A percentile compares a stretch with the other conserved stretches of the same genome.
Conservation (phyloP, 2,113 vertebrate species). For the Emydocephalus ijimae region DNA sequence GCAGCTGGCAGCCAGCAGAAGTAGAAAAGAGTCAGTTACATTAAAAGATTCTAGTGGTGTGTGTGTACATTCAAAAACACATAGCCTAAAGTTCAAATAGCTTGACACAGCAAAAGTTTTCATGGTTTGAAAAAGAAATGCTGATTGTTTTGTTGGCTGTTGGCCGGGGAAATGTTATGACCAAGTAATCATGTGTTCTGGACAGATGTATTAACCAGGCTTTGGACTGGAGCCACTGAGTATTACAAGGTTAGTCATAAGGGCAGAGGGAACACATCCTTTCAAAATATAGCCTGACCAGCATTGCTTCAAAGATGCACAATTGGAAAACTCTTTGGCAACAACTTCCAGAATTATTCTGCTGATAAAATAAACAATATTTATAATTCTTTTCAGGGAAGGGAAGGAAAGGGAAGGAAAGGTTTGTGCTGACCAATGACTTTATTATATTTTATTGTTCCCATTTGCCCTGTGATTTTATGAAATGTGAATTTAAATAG, state of each 20-base stretch:
- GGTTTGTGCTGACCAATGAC: background rate
- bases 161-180: constrained; percentile 86
- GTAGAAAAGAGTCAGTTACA: constrained; percentile 51
- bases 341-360: constrained; percentile 73
- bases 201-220: constrained; percentile 95
- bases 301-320: constrained; percentile 70
- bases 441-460: background rate
- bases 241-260: constrained; percentile 84
- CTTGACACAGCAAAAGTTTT: constrained; percentile 84
- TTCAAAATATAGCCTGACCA: constrained; percentile 77
- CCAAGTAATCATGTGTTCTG: constrained; percentile 86
- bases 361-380: constrained; percentile 77
- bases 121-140: constrained; percentile 72
- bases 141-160: constrained; percentile 82
- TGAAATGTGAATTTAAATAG: background rate
- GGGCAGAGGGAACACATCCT: constrained; percentile 76
- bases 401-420: background rate
- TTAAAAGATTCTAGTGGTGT: constrained; percentile 71
- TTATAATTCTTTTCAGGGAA: constrained; percentile 70
- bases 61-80: constrained; percentile 37
- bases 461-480: background rate
- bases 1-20: too few relatives aligned
- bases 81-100: constrained; percentile 84
- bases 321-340: constrained; percentile 76
- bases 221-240: constrained; percentile 88